These are phyloP conservation scores for Arvicanthis niloticus DNA, from an alignment of 2,113 vertebrate species.

Conservation along the genomic window DNA sequence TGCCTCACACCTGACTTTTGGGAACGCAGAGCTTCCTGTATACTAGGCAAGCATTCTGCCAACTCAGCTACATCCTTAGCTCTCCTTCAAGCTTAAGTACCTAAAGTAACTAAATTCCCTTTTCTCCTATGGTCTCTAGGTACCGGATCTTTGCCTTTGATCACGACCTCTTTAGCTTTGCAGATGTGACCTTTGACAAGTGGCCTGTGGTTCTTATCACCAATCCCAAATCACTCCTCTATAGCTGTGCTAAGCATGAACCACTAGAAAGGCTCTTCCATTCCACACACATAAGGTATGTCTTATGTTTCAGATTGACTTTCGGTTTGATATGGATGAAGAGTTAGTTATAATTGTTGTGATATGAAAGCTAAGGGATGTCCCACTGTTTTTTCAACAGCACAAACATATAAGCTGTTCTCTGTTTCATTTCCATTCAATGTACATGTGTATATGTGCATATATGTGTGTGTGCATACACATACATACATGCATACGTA, in stretches of 20 bases:
- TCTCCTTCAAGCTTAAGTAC: background rate
- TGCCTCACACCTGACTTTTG: background rate
- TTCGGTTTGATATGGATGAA: conserved; percentile 42
- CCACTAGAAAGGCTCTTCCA: conserved; percentile 91
- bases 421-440: conserved; percentile 41
- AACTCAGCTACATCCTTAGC: too few species aligned
- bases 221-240: conserved; percentile 96
- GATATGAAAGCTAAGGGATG: background rate
- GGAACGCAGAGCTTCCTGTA: background rate
- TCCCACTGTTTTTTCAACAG: background rate
- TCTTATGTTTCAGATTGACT: conserved; percentile 34
- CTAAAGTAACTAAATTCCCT: background rate
- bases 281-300: conserved; percentile 97
- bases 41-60: background rate
- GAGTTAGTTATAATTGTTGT: conserved; percentile 17
- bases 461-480: background rate
- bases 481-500: background rate
- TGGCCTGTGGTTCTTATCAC: conserved; percentile 98
- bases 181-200: conserved; percentile 92
- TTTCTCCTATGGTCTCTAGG: conserved; percentile 83
- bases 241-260: conserved; percentile 92
- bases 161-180: conserved; percentile 97
- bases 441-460: background rate
- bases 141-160: conserved; percentile 96
- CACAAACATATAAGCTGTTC: conserved; percentile 29